Conservation (phyloP, 2,113 vertebrate species). For the Corythornis madagascariensis region DNA sequence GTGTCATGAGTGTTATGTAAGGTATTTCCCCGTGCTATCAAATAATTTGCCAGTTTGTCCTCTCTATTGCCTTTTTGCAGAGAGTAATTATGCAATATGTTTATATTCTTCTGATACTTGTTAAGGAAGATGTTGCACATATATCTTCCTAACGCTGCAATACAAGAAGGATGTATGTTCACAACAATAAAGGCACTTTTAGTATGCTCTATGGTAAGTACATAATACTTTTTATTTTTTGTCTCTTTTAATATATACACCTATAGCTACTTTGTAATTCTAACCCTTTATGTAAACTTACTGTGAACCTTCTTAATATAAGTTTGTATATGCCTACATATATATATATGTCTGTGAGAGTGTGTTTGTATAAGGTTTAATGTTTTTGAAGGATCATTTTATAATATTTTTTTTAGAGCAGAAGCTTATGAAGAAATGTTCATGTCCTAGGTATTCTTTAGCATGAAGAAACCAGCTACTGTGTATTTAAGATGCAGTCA, state of each 20-base stretch:
- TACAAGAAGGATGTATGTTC: not conserved
- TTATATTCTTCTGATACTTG: not conserved
- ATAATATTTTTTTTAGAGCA: rapidly evolving
- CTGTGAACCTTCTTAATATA: not conserved
- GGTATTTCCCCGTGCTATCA: not conserved
- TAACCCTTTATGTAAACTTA: not conserved
- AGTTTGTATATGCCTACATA: not conserved
- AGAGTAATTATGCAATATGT: not conserved
- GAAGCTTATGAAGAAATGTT: not conserved
- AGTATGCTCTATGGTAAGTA: not conserved
- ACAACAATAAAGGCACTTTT: not conserved
- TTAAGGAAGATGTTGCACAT: not conserved
- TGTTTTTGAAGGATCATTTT: not conserved
- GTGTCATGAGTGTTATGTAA: not conserved
- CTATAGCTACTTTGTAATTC: not conserved
- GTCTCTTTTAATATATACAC: not conserved
- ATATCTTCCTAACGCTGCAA: not conserved
- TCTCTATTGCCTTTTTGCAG: not conserved
- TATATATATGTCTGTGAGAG: not conserved
- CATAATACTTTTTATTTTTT: rapidly evolving
- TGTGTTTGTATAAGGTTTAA: not conserved
- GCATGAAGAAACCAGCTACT: not conserved
- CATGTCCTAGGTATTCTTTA: not conserved
- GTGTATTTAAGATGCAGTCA: not conserved
- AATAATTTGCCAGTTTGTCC: not conserved